Conservation (phyloP, 53 echinoderm and acorn worm genomes). For the Glandiceps talaboti region DNA sequence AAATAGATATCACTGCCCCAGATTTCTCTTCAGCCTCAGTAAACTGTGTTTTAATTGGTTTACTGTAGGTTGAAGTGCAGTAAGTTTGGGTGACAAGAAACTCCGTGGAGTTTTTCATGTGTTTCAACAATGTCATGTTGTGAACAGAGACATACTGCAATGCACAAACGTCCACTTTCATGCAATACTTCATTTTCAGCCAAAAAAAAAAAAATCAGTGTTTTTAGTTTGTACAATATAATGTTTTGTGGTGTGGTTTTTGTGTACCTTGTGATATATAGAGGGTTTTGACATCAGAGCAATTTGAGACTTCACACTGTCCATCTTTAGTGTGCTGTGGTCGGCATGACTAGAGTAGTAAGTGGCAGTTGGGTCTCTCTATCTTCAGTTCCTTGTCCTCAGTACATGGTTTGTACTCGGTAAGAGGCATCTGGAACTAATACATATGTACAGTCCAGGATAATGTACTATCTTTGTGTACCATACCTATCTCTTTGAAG, state of each 20-base stretch:
- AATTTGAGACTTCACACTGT: neutral
- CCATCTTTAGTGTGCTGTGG: neutral
- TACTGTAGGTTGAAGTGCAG: neutral
- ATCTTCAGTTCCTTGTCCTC: neutral
- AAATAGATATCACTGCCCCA: neutral
- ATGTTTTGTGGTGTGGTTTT: neutral
- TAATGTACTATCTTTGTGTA: no score
- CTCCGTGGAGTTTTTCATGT: no score
- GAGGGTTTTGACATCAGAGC: neutral
- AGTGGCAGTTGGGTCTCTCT: neutral
- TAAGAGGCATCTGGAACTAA: neutral
- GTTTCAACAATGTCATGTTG: no score
- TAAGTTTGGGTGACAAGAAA: no score
- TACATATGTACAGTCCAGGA: no score
- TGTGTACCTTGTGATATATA: neutral
- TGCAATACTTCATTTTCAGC: neutral
- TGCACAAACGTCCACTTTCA: neutral
- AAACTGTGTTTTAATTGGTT: neutral
- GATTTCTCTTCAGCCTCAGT: neutral
- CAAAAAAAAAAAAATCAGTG: neutral
- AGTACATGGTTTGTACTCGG: neutral
- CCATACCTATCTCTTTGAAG: no score
- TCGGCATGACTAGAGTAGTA: neutral
- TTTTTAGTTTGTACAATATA: neutral
- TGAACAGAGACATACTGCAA: neutral